These are phyloP conservation scores for Notamacropus eugenii DNA, from an alignment of 2,797 vertebrate species.

Conservation along the genomic window DNA sequence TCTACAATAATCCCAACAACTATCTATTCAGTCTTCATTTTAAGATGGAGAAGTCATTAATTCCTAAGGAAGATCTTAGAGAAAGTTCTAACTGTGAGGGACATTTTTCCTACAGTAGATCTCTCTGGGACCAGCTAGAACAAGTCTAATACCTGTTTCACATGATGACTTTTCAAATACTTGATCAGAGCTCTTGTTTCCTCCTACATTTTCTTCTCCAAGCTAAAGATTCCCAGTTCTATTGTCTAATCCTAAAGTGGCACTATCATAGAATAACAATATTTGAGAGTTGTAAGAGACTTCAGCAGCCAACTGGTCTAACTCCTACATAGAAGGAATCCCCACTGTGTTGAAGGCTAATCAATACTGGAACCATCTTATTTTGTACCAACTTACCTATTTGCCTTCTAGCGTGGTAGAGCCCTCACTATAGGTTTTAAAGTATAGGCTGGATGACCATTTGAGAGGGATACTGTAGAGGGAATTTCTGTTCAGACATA, in stretches of 20 bases:
- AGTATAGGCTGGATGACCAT: background rate
- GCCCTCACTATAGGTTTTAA: background rate
- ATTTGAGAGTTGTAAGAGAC: background rate
- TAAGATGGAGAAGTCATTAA: background rate
- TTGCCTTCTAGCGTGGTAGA: background rate
- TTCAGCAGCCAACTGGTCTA: background rate
- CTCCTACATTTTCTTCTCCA: no score
- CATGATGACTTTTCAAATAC: background rate
- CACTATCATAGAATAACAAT: background rate
- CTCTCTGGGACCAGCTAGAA: background rate
- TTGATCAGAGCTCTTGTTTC: background rate
- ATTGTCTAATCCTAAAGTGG: background rate
- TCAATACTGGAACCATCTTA: background rate
- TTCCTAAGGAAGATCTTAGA: background rate
- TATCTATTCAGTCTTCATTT: background rate
- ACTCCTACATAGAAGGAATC: background rate
- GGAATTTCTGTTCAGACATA: background rate
- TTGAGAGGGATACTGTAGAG: background rate
- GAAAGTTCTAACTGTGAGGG: background rate
- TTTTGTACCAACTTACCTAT: background rate
- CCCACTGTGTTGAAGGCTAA: background rate
- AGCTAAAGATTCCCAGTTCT: background rate
- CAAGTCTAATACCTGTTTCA: background rate
- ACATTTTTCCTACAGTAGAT: background rate
- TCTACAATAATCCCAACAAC: background rate